phyloP scores from a whole-genome alignment of 2,113 vertebrate species.

The Todiramphus chloris region DNA sequence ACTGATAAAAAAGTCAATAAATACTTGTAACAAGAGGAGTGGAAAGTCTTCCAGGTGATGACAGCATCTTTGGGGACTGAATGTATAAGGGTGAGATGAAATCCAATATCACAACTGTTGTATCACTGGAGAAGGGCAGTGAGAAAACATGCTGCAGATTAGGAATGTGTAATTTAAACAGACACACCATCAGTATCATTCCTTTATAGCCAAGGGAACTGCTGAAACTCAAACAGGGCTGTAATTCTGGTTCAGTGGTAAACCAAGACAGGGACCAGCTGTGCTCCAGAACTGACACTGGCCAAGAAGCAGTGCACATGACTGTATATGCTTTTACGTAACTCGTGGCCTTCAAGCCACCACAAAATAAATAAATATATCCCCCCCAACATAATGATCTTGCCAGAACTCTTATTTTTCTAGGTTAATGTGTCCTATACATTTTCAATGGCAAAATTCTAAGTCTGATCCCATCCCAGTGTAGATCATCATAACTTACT shows the following conservation, averaged over 20 bases:
- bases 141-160: not conserved
- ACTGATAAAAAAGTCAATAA: not conserved
- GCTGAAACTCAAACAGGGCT: not conserved
- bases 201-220: not conserved
- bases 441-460: not conserved
- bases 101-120: not conserved
- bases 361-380: not conserved
- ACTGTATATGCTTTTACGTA: accelerated
- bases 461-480: not conserved
- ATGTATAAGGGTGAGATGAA: not conserved
- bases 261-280: not conserved
- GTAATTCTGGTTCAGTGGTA: not conserved
- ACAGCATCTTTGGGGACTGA: not conserved
- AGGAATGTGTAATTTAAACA: not conserved
- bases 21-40: not conserved
- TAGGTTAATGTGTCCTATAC: not conserved
- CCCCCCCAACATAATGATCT: not conserved
- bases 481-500: not conserved
- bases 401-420: not conserved
- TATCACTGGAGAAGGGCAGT: not conserved
- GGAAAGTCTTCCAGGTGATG: not conserved
- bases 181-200: not conserved
- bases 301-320: not conserved
- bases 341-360: not conserved
- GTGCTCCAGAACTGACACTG: not conserved